Percentiles rank a stretch among this genome's conserved stretches.
Conservation (phyloP, 2,797 vertebrate genomes). For the Myoxocephalus aenaeus region DNA sequence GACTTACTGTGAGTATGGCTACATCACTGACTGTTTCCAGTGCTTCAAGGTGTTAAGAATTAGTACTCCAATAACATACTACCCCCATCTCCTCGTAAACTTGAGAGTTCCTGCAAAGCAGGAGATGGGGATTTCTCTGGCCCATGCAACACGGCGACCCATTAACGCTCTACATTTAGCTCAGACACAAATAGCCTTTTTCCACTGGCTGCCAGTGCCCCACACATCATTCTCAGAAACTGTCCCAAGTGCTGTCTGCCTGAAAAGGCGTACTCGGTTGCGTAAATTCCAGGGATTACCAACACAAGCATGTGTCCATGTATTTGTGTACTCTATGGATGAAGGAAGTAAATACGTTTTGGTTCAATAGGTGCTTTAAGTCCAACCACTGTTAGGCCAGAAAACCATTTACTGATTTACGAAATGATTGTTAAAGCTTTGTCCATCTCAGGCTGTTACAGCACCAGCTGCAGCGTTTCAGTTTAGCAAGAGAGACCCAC, state of each 20-base stretch:
- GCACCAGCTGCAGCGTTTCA: conserved; percentile 47
- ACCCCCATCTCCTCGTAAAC: conserved; percentile 59
- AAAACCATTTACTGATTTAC: conserved; percentile 21
- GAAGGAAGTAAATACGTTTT: conserved; percentile 32
- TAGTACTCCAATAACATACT: conserved; percentile 11
- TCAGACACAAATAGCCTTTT: conserved; percentile 87
- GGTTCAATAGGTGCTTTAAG: conserved; percentile 9
- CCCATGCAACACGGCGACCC: conserved; percentile 75
- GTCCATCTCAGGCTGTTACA: conserved; percentile 24
- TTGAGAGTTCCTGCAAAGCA: conserved; percentile 74
- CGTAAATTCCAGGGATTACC: conserved; percentile 78
- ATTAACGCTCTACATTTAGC: conserved; percentile 88
- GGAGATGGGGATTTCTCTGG: conserved; percentile 78
- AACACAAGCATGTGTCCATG: conserved; percentile 42
- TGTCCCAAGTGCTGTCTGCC: conserved; percentile 68
- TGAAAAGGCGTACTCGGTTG: conserved; percentile 64
- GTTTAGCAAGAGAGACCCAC: conserved; percentile 46
- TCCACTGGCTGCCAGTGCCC: conserved; percentile 82
- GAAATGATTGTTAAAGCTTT: conserved; percentile 30
- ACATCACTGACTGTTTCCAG: neutral
- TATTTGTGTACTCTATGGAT: conserved; percentile 55
- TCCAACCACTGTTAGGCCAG: neutral
- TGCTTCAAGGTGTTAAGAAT: conserved; percentile 34
- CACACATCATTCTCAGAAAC: conserved; percentile 84
- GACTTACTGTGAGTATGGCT: neutral